phyloP scores from a whole-genome alignment of 2,113 vertebrate species.

The Tringa solitaria region DNA sequence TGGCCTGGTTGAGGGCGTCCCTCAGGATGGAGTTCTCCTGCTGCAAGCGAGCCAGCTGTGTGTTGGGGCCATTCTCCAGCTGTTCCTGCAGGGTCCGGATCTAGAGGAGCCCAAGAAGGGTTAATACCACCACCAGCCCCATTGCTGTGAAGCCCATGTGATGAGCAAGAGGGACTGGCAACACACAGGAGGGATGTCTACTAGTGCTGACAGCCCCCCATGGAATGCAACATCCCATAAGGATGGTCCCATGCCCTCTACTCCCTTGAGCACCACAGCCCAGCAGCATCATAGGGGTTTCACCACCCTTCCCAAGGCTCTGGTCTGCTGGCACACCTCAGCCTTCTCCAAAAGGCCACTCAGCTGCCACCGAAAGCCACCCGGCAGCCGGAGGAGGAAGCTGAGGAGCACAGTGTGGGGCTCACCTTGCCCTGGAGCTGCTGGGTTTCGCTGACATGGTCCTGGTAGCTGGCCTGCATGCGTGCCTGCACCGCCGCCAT shows the following conservation, averaged over 20 bases:
- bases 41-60: conserved; percentile 88
- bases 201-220: neutral
- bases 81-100: conserved; percentile 89
- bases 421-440: conserved; percentile 89
- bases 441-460: conserved; percentile 86
- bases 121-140: neutral
- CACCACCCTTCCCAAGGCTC: rapidly evolving
- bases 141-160: rapidly evolving
- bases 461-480: conserved; percentile 93
- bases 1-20: conserved; percentile 93
- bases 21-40: conserved; percentile 96
- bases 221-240: neutral
- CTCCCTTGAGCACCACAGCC: rapidly evolving
- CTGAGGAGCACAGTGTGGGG: neutral
- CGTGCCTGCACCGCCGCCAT: conserved; percentile 83
- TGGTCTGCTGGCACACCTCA: rapidly evolving
- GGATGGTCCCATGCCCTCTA: rapidly evolving
- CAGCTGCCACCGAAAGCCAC: neutral
- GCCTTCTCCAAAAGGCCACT: neutral
- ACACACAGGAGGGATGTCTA: neutral
- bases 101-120: conserved; percentile 65
- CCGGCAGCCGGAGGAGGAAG: neutral
- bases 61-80: conserved; percentile 90
- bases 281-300: rapidly evolving
- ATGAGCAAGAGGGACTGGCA: neutral